Evolutionary conservation across 2,888 invertebrate species (phyloP), one percentile per base, ranked within the genome.

Genomic region (Phytoseiulus persimilis): DNA sequence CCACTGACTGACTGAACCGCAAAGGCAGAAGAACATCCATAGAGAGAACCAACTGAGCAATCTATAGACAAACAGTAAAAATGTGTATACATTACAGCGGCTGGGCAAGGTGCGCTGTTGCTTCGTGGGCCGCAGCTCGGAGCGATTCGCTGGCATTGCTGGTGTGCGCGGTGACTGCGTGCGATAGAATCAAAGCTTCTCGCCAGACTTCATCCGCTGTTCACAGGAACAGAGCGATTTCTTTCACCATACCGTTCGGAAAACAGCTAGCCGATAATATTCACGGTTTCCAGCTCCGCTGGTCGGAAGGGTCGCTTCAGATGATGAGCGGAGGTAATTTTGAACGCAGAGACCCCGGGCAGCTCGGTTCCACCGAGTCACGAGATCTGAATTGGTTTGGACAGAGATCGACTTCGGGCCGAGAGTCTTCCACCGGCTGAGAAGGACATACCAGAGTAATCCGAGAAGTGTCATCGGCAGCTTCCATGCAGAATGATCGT

Each of bases 31-130:
- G 65, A 65, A 65, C 65, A 65, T 65, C 65, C 65, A 65, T 65
- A 65, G 65, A 23, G 18, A 65, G 65, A 65, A 65, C 23, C 65
- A 28, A 65, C 65, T 65, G 65, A 65, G 65, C 65, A 65, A 65
- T 65, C 65, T 65, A 65, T 65, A 65, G 65, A 65, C 65, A 65
- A 65, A 65, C 65, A 65, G 65, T 65, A 65, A 65, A 65, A 65
- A 65, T 65, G 65, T 65, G 65, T 65, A 65, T 65, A 65, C 65
- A 65, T 65, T 65, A 65, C 65, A 65, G 65, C 65, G 65, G 65
- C 65, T 23, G 65, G 65, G 65, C 65, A 65, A 65, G 65, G 65
- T 65, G 65, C 65, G 65, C 65, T 65, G 65, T 28, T 65, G 28
- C 28, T 65, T 65, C 65, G 65, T 65, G 18, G 65, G 23, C 14